Conservation (phyloP, 2,797 vertebrate species). For the Anabacerthia variegaticeps region DNA sequence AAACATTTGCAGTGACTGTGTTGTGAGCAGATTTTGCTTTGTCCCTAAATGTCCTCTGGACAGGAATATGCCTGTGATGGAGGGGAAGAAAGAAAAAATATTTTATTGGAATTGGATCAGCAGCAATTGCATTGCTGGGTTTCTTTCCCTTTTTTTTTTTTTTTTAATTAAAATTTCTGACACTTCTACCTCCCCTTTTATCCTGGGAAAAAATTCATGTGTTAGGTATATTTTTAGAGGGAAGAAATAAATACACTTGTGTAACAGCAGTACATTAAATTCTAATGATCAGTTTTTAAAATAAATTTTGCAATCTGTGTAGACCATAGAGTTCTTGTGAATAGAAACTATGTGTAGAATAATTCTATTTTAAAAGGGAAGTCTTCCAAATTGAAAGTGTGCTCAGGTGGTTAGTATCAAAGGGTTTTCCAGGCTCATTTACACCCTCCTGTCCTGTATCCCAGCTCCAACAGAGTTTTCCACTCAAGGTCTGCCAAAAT, state of each 20-base stretch:
- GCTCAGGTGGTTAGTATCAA: background rate
- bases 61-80: rapidly evolving
- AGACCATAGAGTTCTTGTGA: background rate
- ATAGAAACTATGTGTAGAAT: background rate
- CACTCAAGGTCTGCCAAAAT: background rate
- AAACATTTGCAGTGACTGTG: background rate
- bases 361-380: background rate
- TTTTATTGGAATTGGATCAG: background rate
- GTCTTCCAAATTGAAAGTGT: background rate
- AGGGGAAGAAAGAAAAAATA: background rate
- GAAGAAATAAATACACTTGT: background rate
- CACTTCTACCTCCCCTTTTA: rapidly evolving
- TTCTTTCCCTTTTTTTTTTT: background rate
- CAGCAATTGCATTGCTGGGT: background rate
- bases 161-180: background rate
- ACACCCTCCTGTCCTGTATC: background rate
- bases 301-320: background rate
- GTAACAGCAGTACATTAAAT: background rate
- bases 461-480: background rate
- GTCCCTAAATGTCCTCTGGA: background rate
- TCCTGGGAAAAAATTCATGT: background rate
- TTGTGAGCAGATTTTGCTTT: background rate
- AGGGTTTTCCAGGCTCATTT: background rate
- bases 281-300: background rate
- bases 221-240: background rate